phyloP scores from a whole-genome alignment of 2,113 vertebrate genomes.

The Channa argus region DNA sequence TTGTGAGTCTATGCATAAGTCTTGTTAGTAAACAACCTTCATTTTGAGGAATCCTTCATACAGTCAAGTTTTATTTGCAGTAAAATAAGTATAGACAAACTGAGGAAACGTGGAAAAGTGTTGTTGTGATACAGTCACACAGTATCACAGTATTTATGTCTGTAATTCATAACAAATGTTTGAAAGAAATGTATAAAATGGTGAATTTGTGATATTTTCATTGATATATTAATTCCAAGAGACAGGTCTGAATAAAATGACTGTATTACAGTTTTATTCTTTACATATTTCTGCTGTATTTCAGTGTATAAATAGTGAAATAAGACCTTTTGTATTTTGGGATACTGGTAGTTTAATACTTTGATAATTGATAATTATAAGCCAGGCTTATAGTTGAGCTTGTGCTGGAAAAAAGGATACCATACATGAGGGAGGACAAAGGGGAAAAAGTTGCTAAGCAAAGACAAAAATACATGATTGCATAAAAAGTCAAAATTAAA shows the following conservation, averaged over 20 bases:
- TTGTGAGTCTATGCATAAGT: not conserved
- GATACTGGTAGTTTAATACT: not conserved
- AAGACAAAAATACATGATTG: not conserved
- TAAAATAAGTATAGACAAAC: not conserved
- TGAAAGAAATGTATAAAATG: not conserved
- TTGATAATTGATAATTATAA: not conserved
- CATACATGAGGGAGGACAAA: no score
- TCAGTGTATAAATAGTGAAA: not conserved
- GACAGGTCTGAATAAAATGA: not conserved
- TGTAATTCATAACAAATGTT: not conserved
- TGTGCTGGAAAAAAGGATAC: not conserved
- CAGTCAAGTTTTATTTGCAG: not conserved
- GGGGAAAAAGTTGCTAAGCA: not conserved
- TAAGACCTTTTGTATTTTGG: not conserved
- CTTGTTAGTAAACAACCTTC: not conserved
- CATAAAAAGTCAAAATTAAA: not conserved
- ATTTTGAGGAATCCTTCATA: not conserved
- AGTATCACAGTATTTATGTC: not conserved
- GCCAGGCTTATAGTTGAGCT: not conserved
- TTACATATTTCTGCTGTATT: not conserved
- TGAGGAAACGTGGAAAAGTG: not conserved
- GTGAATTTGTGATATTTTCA: not conserved
- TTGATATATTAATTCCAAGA: not conserved
- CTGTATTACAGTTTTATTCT: not conserved
- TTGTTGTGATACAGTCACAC: not conserved